Percentiles rank a stretch among this genome's conserved stretches.
These are phyloP conservation scores for Nasonia longicornis DNA, from an alignment of 1,140 invertebrate species.

Conservation along the genomic window DNA sequence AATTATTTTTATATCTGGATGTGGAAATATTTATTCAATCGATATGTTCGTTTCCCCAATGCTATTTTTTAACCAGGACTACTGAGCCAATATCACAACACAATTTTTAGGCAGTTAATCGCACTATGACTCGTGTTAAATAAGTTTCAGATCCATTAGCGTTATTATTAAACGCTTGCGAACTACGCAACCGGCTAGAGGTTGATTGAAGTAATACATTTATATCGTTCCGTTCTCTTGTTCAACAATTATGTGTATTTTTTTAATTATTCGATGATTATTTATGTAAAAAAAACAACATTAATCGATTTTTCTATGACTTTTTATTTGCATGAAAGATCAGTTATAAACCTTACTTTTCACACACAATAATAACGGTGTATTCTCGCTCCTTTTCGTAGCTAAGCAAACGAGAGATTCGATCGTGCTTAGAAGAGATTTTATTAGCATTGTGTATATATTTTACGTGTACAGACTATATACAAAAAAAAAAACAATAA, in stretches of 20 bases:
- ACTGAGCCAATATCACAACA: neutral
- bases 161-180: neutral
- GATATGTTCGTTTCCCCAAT: slow-evolving; percentile 2
- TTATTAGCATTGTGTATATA: slow-evolving; percentile 53
- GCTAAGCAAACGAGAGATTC: slow-evolving; percentile 24
- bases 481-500: slow-evolving; percentile 43
- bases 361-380: neutral
- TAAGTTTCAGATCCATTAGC: slow-evolving; percentile 1
- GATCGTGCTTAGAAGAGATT: slow-evolving; percentile 44
- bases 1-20: neutral
- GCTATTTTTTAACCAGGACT: slow-evolving; percentile 33
- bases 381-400: slow-evolving; percentile 26
- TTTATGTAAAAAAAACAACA: slow-evolving; percentile 28
- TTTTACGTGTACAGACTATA: slow-evolving; percentile 49
- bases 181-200: neutral
- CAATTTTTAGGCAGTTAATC: slow-evolving; percentile 7
- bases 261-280: slow-evolving; percentile 21
- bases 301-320: slow-evolving; percentile 17
- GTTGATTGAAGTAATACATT: slow-evolving; percentile 7
- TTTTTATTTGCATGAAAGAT: slow-evolving; percentile 35
- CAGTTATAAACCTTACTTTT: slow-evolving; percentile 25
- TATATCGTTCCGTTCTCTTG: slow-evolving; percentile 17
- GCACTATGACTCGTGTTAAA: neutral
- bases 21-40: neutral
- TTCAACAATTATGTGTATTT: neutral